A percentile compares a stretch with the other conserved stretches of the same genome.
Evolutionary conservation across 1,140 invertebrate genomes (phyloP).

Genomic region (Nebria ingens): DNA sequence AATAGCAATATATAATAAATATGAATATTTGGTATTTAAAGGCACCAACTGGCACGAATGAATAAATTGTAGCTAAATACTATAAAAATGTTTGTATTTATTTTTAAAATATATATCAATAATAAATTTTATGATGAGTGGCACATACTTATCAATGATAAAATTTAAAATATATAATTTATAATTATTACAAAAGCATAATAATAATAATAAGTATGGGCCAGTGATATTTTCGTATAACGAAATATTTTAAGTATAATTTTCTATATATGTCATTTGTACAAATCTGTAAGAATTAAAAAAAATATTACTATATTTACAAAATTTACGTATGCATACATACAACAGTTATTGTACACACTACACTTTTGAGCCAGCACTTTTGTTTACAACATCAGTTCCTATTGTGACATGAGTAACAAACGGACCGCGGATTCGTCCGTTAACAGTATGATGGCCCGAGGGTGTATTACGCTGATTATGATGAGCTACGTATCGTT

Average conservation of each 20-base stretch:
- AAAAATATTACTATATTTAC: background rate
- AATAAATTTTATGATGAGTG: background rate
- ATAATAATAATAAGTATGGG: slow-evolving; percentile 1
- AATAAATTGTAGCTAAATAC: no score
- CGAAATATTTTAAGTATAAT: no score
- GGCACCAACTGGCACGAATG: no score
- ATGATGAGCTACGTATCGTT: slow-evolving; percentile 24
- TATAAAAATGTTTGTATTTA: background rate
- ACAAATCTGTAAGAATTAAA: background rate
- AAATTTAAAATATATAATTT: background rate
- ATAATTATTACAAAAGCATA: background rate
- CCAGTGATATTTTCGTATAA: no score
- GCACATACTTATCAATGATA: background rate
- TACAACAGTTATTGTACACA: background rate
- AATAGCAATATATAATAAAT: no score
- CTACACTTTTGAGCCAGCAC: slow-evolving; percentile 15
- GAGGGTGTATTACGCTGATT: slow-evolving; percentile 26
- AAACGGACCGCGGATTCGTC: slow-evolving; percentile 41
- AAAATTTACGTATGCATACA: no score
- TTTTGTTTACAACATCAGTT: slow-evolving; percentile 23
- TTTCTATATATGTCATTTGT: background rate
- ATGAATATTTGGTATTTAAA: no score
- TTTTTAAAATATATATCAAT: background rate
- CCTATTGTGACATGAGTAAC: slow-evolving; percentile 46
- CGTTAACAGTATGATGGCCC: slow-evolving; percentile 23